A percentile compares a stretch with the other conserved stretches of the same genome.
phyloP scores from a whole-genome alignment of 1,140 invertebrate genomes.

The Pentalonia nigronervosa region DNA sequence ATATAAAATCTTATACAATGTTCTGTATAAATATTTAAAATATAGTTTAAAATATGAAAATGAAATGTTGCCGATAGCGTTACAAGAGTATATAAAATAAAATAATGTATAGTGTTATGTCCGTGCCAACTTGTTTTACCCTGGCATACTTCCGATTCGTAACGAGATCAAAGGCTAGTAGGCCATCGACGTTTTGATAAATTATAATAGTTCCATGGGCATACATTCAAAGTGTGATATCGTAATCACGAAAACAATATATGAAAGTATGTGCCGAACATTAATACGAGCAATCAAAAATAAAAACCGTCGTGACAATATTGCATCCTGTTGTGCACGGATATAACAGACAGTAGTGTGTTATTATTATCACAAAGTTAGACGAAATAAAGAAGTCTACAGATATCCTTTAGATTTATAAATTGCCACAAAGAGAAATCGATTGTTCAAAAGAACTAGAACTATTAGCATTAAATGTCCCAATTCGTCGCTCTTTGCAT shows the following conservation, averaged over 20 bases:
- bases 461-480: neutral
- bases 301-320: neutral
- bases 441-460: neutral
- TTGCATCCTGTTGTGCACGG: neutral
- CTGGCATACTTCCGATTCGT: constrained; percentile 21
- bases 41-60: neutral
- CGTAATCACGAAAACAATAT: constrained; percentile 5
- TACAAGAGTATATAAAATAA: neutral
- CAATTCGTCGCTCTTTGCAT: neutral
- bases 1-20: neutral
- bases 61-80: neutral
- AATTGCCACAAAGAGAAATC: neutral
- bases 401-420: neutral
- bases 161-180: constrained; percentile 29
- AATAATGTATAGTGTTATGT: neutral
- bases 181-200: neutral
- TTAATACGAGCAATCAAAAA: neutral
- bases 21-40: neutral
- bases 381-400: neutral
- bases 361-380: neutral
- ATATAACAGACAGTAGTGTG: neutral
- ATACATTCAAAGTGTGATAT: neutral
- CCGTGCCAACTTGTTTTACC: neutral
- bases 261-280: neutral
- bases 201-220: neutral